phyloP scores from a whole-genome alignment of 2,113 vertebrate species.

The Notothenia rossii region DNA sequence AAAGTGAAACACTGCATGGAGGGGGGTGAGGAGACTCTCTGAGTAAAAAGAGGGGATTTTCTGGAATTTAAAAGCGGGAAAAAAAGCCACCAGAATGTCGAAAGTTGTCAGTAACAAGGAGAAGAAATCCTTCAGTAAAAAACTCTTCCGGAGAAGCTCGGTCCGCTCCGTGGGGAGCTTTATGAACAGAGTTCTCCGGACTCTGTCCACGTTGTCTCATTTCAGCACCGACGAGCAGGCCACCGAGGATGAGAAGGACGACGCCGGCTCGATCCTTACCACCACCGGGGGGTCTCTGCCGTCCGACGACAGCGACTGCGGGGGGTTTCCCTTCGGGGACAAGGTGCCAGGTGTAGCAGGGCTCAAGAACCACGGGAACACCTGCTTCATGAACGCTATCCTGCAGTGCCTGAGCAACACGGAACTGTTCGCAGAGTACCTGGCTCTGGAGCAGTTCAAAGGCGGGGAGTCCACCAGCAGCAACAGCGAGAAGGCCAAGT shows the following conservation, averaged over 20 bases:
- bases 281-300: conserved; percentile 71
- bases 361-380: conserved; percentile 98
- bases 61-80: conserved; percentile 8
- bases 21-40: conserved; percentile 36
- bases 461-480: conserved; percentile 60
- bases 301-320: conserved; percentile 81
- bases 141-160: conserved; percentile 89
- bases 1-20: conserved; percentile 3
- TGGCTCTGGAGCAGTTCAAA: conserved; percentile 92
- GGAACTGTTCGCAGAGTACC: conserved; percentile 96
- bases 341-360: conserved; percentile 93
- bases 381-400: conserved; percentile 99
- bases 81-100: conserved; percentile 69
- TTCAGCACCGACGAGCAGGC: conserved; percentile 86
- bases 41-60: conserved; percentile 4
- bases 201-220: conserved; percentile 90
- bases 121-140: conserved; percentile 91
- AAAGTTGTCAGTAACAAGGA: conserved; percentile 88
- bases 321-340: conserved; percentile 79
- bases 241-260: conserved; percentile 81
- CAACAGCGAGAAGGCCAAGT: conserved; percentile 64
- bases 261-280: conserved; percentile 78
- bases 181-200: conserved; percentile 91
- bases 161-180: conserved; percentile 92
- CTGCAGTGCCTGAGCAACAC: conserved; percentile 99